Evolutionary conservation across 2,113 vertebrate species (phyloP), one percentile per base, ranked within the genome.

Genomic region (human): DNA sequence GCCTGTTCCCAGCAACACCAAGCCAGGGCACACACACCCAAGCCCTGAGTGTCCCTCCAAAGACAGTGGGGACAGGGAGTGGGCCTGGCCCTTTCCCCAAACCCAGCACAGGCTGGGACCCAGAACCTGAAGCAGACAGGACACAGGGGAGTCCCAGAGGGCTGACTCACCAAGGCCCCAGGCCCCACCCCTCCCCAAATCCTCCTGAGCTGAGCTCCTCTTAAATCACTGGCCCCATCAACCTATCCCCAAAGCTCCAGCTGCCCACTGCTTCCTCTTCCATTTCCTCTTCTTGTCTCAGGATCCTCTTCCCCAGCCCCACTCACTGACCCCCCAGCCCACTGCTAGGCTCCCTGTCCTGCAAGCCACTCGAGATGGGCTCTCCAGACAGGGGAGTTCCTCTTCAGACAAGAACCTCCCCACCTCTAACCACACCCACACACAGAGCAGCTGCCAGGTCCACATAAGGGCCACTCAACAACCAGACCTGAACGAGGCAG

Each of bases 1-100:
- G 93, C 96, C 91, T 96, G 96, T 96, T 97, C 73, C 93, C 52
- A 96, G 79, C 76, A 96, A 97, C 81, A 95, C 89, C 59, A 2
- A 83, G 48, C 91, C 93, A 70, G 22, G 50, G 45, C 73, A n/a
- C 32, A 10, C 18, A 17, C 13, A 66, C 52, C 85, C 59, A 40
- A 93, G 84, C 20, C 43, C 14, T 48, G 59, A 90, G 75, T 48
- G 86, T 57, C 83, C 75, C 76, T 90, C 68, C 32, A 27, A 66
- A 93, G 55, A 75, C 66, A 75, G 57, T 25, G 1, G 57, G 68
- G 20, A 43, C 38, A 57, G 22, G 43, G 57, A 84, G 22, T 4
- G 4, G 27, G 5, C 66, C 68, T 59, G 40, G 10, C 8, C 82
- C 48, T 92, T 89, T 72, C 55, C 27, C 64, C 86, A 94, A 96